Evolutionary conservation across 2,888 invertebrate species (phyloP), one percentile per base, ranked within the genome.

Genomic region (Tetropium fuscum): DNA sequence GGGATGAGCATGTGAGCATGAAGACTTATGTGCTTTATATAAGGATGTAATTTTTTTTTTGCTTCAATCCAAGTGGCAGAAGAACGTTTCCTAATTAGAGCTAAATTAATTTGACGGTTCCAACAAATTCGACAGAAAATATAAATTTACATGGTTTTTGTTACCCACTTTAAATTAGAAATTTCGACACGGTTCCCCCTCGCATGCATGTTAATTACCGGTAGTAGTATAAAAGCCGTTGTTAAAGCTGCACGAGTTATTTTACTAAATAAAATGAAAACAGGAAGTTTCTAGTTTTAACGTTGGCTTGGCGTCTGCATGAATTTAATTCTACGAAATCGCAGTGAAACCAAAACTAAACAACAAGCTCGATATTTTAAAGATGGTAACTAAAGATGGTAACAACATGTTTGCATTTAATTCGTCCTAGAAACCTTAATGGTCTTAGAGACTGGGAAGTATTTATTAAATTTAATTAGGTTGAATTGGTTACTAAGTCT

Each of bases 301-400:
- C 10, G 19, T 1, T 19, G 19, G 0, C 19, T 11, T 10, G 11
- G 25, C 47, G 34, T 4, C 30, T 47, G 18, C 19, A 16, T 20
- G 47, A 34, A n/a, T 47, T 47, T 51, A 51, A 51, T 51, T 51
- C 25, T 25, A 40, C 34, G 18, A 51, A 51, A 51, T 51, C 38
- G 16, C 51, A 51, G 27, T 48, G 38, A 47, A 8, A 19, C 20
- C 48, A 22, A 48, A 34, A 44, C 13, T 44, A 30, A 22, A 48
- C 36, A 36, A 48, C 36, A 38, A 32, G 25, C 48, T 48, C 7
- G 34, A 34, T 8, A 27, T 30, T 2, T 16, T 27, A 44, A 27
- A 40, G 40, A 40, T 20, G 11, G 18, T 1, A 19, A 11, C 11
- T 40, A 15, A 13, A 13, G n/a, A n/a, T n/a, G n/a, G n/a, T n/a